Evolutionary conservation across 2,113 vertebrate species (phyloP), one percentile per base, ranked within the genome.

Genomic region (Odocoileus hemionus): DNA sequence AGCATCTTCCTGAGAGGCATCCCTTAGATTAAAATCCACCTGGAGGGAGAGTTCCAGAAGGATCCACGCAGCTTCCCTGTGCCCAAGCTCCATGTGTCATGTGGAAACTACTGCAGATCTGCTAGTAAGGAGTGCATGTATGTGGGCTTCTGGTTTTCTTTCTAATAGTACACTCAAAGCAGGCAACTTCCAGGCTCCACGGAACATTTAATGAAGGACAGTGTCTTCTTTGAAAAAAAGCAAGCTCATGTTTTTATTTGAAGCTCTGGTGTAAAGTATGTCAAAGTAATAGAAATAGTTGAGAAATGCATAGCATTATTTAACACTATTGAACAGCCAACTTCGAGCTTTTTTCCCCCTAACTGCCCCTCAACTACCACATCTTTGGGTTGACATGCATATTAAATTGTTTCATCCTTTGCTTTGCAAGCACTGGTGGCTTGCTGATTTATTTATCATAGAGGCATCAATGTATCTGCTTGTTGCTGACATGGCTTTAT

Each of bases 401-500:
- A 99, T 99, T 99, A 98, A 99, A 98, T 98, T 98, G 83, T 97
- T 97, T 97, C 96, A 97, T 97, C 96, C 98, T 98, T 98, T 98
- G 98, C 97, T 99, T 98, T 97, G 99, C 99, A 99, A 98, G 99
- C 99, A 99, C 99, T 94, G 99, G 99, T 96, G 98, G 99, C 99
- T 99, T 99, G 98, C 99, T 98, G 98, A 98, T 98, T 98, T 98
- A 98, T 99, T 98, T 98, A 98, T 98, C 98, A 98, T 97, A 97
- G 94, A 98, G 97, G 95, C 98, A 99, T 98, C 98, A 98, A 95
- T 98, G 95, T 98, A 95, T 98, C 95, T 98, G 98, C 98, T 98
- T 99, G 99, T 99, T 99, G 99, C 99, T 99, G 99, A 98, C 98
- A 98, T 97, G 94, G 96, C 96, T 97, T 98, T 94, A 82, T 74